Conservation (phyloP, 1,140 invertebrate genomes). For the Cataglyphis hispanica region DNA sequence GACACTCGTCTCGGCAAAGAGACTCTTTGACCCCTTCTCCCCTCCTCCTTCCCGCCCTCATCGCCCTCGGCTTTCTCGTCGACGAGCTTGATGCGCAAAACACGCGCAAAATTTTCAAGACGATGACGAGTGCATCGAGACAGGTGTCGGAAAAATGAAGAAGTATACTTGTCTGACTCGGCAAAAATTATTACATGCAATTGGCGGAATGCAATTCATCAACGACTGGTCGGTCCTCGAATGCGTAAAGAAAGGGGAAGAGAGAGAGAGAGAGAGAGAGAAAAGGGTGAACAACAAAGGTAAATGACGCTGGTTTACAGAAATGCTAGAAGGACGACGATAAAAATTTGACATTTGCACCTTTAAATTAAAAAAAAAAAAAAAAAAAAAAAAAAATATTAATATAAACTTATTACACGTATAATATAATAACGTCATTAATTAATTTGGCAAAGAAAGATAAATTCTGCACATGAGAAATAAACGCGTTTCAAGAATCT, state of each 20-base stretch:
- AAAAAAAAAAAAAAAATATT: not conserved
- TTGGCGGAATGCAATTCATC: constrained; percentile 44
- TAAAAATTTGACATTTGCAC: no score
- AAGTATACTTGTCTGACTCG: not conserved
- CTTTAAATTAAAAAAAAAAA: no score
- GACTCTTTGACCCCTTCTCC: not conserved
- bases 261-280: no score
- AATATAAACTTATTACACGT: not conserved
- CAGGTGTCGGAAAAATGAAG: constrained; percentile 39
- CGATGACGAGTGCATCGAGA: constrained; percentile 19
- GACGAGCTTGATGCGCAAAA: constrained; percentile 41
- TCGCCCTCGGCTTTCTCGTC: constrained; percentile 37
- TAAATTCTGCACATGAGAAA: not conserved
- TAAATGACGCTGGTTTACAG: no score
- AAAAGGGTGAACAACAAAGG: no score
- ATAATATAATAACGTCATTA: not conserved
- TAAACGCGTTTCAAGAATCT: not conserved
- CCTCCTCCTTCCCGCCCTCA: no score
- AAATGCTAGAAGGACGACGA: no score
- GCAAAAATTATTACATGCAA: constrained; percentile 38
- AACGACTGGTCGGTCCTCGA: constrained; percentile 26
- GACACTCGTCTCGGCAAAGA: not conserved
- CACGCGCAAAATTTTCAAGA: constrained; percentile 46
- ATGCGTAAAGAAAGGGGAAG: not conserved
- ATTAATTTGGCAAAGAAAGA: not conserved